phyloP scores from a whole-genome alignment of 2,113 vertebrate species.

The mouse (Mus musculus) region DNA sequence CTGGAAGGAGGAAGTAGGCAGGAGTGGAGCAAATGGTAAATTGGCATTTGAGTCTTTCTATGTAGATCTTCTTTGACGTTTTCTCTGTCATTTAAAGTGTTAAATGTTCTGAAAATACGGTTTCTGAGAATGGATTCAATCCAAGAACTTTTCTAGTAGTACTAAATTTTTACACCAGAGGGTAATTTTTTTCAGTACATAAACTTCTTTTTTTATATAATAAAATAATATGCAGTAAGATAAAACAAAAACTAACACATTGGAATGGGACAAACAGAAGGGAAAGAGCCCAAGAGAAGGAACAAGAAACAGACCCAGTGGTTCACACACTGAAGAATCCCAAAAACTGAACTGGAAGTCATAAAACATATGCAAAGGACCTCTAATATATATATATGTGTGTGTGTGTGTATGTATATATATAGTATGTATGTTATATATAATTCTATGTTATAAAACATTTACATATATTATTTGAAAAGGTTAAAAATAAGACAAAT shows the following conservation, averaged over 20 bases:
- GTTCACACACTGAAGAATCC: background rate
- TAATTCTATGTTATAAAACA: background rate
- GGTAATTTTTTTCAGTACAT: background rate
- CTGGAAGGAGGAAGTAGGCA: rapidly evolving
- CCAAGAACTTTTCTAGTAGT: slow-evolving; percentile 80
- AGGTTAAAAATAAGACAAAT: background rate
- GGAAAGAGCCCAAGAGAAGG: background rate
- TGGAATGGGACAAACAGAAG: background rate
- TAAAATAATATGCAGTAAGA: background rate
- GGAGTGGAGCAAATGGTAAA: background rate
- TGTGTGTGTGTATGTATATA: background rate
- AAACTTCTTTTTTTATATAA: background rate
- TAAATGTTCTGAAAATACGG: slow-evolving; percentile 68
- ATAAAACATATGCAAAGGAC: background rate
- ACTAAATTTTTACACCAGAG: slow-evolving; percentile 79
- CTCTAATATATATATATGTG: background rate
- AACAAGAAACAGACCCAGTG: background rate
- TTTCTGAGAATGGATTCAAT: slow-evolving; percentile 80
- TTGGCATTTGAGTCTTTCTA: slow-evolving; percentile 57
- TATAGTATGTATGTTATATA: background rate
- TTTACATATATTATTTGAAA: background rate
- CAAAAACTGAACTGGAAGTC: background rate
- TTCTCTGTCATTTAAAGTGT: slow-evolving; percentile 68
- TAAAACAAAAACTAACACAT: background rate
- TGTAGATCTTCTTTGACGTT: slow-evolving; percentile 49